Percentiles rank a stretch among this genome's conserved stretches.
These are phyloP conservation scores for Calliphora vicina DNA, from an alignment of 1,140 invertebrate genomes.

Conservation along the genomic window DNA sequence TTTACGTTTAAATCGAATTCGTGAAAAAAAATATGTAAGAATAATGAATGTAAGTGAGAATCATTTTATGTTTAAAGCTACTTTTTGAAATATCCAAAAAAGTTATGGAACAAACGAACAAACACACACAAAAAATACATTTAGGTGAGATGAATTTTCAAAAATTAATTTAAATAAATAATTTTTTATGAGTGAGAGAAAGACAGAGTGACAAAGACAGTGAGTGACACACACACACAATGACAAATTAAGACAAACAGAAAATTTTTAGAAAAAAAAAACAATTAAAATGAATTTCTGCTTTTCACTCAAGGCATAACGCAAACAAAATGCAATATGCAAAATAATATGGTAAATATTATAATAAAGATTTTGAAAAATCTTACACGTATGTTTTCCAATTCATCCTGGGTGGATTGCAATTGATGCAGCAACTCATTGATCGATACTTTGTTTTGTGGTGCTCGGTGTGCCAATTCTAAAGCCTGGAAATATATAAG, in stretches of 20 bases:
- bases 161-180: no score
- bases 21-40: background rate
- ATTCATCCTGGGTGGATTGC: conserved; percentile 80
- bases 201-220: background rate
- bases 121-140: background rate
- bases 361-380: conserved; percentile 63
- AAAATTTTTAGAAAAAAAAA: background rate
- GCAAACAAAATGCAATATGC: conserved; percentile 62
- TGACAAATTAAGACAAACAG: background rate
- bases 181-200: background rate
- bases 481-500: conserved; percentile 67
- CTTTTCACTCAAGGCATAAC: conserved; percentile 48
- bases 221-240: background rate
- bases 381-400: conserved; percentile 84
- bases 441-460: conserved; percentile 73
- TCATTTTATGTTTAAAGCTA: background rate
- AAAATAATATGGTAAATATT: conserved; percentile 61
- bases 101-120: background rate
- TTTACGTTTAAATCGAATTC: conserved; percentile 1
- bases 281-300: background rate
- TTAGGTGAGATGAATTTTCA: background rate
- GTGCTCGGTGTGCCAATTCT: conserved; percentile 68
- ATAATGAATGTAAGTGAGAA: background rate
- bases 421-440: conserved; percentile 81
- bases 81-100: background rate